Base-by-base conservation (phyloP, 2,797 vertebrate species). In the Fistularia commersonii region DNA sequence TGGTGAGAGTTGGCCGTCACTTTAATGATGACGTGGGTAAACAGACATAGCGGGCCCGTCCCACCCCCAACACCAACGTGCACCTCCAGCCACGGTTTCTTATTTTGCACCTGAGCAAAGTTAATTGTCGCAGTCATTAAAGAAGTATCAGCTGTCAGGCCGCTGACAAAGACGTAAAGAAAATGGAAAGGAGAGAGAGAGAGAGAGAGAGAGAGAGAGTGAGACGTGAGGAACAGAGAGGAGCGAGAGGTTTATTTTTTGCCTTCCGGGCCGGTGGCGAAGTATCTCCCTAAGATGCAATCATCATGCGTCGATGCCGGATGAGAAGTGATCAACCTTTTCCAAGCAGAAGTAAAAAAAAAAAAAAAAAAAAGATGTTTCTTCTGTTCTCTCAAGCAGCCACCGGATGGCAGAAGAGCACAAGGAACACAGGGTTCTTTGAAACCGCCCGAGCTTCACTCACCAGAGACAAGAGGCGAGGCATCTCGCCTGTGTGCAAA, bases 391-490 rank as follows among this genome's bases (percentile, higher is more conserved):
- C 43, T 46, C 40, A 0, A 35, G 64, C 36, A 56, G 40, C 88
- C 91, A 89, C 89, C 77, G 74, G 91, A 88, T 89, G 91, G 88
- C 90, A 89, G 79, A 89, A 90, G 86, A 90, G 87, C 64, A 90
- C 88, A 88, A 80, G 87, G 77, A 87, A 90, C 84, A 63, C 57
- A 31, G 3, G 12, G 23, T 36, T 51, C 57, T 59, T 79, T 75
- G 53, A 60, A 67, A 72, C 56, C 9, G 2, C 46, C 60, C 37
- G 57, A 11, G 52, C 59, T 75, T 67, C 48, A 36, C 45, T 67
- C 50, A 53, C 54, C 56, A 61, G 49, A 78, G 71, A 69, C 11
- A 6, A 50, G 7, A 5, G 57, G 13, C 52, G 40, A 60, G 57
- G 56, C 43, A 72, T 68, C 43, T 38, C 61, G 47, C 64, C 52